These are phyloP conservation scores for Ochropleura leucogaster DNA, from an alignment of 2,888 invertebrate species.

Conservation along the genomic window DNA sequence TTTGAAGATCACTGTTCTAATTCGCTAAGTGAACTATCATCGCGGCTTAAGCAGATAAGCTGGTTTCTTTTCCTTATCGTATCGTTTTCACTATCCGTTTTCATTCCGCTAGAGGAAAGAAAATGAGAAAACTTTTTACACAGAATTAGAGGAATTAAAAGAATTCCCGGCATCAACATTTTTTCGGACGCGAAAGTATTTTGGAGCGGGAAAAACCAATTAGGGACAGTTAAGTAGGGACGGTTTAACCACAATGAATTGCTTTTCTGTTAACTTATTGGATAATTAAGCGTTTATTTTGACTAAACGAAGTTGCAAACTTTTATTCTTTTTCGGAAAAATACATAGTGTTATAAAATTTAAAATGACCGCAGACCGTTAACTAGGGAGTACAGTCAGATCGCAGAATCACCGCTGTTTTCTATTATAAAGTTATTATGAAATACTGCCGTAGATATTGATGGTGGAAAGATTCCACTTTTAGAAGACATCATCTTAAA, in stretches of 20 bases:
- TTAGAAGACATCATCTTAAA: too few relatives aligned
- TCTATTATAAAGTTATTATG: too few relatives aligned
- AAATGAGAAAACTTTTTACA: background rate
- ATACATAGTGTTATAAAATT: too few relatives aligned
- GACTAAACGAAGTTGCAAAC: background rate
- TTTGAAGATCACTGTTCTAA: slow-evolving; percentile 16
- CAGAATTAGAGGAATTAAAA: slow-evolving; percentile 27
- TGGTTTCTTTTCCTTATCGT: background rate
- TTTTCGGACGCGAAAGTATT: slow-evolving; percentile 17
- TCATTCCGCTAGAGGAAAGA: background rate
- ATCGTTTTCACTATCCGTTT: background rate
- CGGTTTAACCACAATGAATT: slow-evolving; percentile 9
- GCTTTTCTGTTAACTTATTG: background rate
- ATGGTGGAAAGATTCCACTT: too few relatives aligned
- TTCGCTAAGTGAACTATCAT: background rate
- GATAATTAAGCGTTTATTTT: background rate
- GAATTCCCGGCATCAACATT: slow-evolving; percentile 21
- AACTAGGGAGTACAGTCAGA: too few relatives aligned
- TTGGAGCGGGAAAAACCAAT: slow-evolving; percentile 32
- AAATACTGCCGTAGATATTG: too few relatives aligned
- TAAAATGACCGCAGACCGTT: too few relatives aligned
- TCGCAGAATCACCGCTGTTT: too few relatives aligned
- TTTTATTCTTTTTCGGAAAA: too few relatives aligned
- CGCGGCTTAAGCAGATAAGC: background rate
- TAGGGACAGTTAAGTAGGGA: slow-evolving; percentile 5